A percentile compares a stretch with the other conserved stretches of the same genome.
Evolutionary conservation across 2,113 vertebrate species (phyloP).

Genomic region (Macquaria ambigua): DNA sequence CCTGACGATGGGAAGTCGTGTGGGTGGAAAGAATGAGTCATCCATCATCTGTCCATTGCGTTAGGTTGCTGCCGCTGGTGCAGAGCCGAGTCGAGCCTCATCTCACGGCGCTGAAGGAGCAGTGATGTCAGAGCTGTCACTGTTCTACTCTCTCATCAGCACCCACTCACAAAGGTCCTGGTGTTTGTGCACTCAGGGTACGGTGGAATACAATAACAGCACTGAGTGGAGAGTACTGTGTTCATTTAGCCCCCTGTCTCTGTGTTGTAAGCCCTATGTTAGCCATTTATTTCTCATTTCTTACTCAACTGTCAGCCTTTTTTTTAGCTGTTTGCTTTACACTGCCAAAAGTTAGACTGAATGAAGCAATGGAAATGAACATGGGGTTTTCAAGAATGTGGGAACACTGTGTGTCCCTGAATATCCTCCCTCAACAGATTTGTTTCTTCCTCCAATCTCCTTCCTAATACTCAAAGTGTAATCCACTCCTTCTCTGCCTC

Average conservation of each 20-base stretch:
- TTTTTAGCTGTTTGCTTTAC: not conserved
- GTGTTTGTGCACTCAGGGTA: slow-evolving; percentile 25
- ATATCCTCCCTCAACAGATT: not conserved
- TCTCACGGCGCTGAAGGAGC: slow-evolving; percentile 23
- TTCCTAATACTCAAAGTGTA: not conserved
- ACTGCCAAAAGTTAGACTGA: not conserved
- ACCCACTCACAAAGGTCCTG: slow-evolving; percentile 48
- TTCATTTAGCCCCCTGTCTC: slow-evolving; percentile 20
- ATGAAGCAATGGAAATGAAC: not conserved
- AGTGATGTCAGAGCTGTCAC: slow-evolving; percentile 71
- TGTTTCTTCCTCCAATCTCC: not conserved
- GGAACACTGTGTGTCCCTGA: not conserved
- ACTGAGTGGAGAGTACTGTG: slow-evolving; percentile 10
- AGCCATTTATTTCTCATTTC: not conserved
- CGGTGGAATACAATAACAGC: slow-evolving; percentile 30
- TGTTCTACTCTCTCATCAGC: slow-evolving; percentile 50
- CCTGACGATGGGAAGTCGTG: slow-evolving; percentile 42
- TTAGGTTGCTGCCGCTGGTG: slow-evolving; percentile 35
- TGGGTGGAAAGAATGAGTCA: slow-evolving; percentile 68
- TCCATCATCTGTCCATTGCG: slow-evolving; percentile 53
- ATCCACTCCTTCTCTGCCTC: not conserved
- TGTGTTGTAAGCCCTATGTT: not conserved
- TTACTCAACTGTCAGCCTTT: not conserved
- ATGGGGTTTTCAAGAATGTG: slow-evolving; percentile 18
- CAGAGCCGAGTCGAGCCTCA: slow-evolving; percentile 44